These are phyloP conservation scores for Drosophila pruinosa DNA, from an alignment of 1,140 invertebrate species.

Conservation along the genomic window DNA sequence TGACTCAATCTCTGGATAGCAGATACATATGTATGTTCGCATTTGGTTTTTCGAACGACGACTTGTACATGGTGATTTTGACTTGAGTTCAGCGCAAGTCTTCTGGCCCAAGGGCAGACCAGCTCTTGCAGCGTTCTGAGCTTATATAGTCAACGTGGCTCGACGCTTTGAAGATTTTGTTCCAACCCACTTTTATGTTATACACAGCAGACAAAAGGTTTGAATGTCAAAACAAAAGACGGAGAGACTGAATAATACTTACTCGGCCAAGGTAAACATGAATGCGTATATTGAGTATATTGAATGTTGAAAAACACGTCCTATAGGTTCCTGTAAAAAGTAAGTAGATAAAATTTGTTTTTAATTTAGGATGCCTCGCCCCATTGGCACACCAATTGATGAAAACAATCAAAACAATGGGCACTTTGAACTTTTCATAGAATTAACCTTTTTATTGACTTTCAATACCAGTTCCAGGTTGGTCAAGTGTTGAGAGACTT, in stretches of 20 bases:
- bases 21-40: too few relatives aligned
- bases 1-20: not conserved
- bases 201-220: not conserved
- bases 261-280: too few relatives aligned
- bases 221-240: not conserved
- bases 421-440: too few relatives aligned
- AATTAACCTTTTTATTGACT: too few relatives aligned
- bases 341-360: not conserved
- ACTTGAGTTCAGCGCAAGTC: not conserved
- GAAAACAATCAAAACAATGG: not conserved
- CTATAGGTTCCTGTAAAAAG: not conserved
- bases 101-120: not conserved
- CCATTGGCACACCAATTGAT: not conserved
- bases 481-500: too few relatives aligned
- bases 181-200: not conserved
- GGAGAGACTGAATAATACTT: not conserved
- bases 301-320: not conserved
- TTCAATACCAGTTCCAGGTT: too few relatives aligned
- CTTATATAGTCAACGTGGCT: not conserved
- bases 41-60: too few relatives aligned
- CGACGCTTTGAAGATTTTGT: not conserved
- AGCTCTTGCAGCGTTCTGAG: not conserved
- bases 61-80: not conserved
- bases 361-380: not conserved
- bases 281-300: too few relatives aligned